Evolutionary conservation across 2,113 vertebrate genomes (phyloP).

Genomic region (Thunnus thynnus): DNA sequence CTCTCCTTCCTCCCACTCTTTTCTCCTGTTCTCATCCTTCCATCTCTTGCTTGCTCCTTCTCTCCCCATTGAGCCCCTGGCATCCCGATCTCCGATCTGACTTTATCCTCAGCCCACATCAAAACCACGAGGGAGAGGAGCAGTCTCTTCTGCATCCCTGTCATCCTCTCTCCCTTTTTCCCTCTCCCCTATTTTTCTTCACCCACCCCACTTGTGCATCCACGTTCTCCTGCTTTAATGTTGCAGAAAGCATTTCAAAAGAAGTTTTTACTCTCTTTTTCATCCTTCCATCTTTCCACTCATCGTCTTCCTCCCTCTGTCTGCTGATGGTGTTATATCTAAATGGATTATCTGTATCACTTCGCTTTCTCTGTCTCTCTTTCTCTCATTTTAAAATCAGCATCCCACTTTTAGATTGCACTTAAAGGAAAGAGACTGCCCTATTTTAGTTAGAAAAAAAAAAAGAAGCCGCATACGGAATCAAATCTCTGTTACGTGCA

Average conservation of each 20-base stretch:
- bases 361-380: conserved; percentile 56
- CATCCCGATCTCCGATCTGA: conserved; percentile 76
- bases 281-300: conserved; percentile 54
- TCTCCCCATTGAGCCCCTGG: conserved; percentile 70
- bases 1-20: conserved; percentile 29
- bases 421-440: conserved; percentile 58
- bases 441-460: conserved; percentile 51
- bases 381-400: conserved; percentile 63
- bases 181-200: conserved; percentile 31
- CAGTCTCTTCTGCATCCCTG: conserved; percentile 72
- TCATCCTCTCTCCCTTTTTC: conserved; percentile 60
- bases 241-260: conserved; percentile 75
- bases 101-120: conserved; percentile 79
- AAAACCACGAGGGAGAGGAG: conserved; percentile 68
- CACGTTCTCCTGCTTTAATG: conserved; percentile 71
- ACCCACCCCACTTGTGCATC: conserved; percentile 35
- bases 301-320: conserved; percentile 50
- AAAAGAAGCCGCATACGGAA: conserved; percentile 30
- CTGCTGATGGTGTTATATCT: conserved; percentile 66
- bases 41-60: conserved; percentile 56
- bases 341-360: conserved; percentile 75
- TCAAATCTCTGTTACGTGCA: conserved; percentile 57
- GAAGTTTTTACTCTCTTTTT: conserved; percentile 50
- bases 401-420: conserved; percentile 51
- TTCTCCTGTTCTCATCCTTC: conserved; percentile 58